Base-by-base conservation (phyloP, 2,797 vertebrate genomes). In the Cirrhinus mrigala region DNA sequence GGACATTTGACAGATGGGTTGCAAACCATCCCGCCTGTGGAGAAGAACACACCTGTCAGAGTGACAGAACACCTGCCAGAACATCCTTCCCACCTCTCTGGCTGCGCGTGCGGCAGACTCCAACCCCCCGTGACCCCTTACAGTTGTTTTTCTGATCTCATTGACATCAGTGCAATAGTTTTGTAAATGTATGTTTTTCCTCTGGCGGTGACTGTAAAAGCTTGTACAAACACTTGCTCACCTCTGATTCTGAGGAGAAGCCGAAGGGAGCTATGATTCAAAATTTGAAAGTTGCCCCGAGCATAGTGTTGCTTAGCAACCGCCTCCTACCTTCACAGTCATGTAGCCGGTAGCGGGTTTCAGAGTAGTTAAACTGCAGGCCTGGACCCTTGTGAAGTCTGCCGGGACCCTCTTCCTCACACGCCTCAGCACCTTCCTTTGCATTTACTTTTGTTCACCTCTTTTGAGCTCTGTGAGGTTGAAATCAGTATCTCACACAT, bases 241-340 rank as follows among this genome's bases (percentile, higher is more conserved):
- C 76, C 77, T 79, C 60, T 85, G 85, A 86, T 79, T 84, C 62
- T 82, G 46, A 18, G 18, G 52, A 79, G 74, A 76, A 40, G 75
- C 74, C 77, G 84, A 79, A 88, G 54, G 62, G 62, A 89, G 62
- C 62, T 83, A 33, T 78, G 48, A 89, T 78, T 85, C 74, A 86
- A 85, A 82, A 84, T 79, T 46, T 58, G 48, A 86, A 82, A 79
- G 58, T 75, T 24, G 87, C 82, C 87, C 52, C 9, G 73, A 87
- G 87, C 80, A 54, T 71, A 75, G 73, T 75, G 83, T 91, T 79
- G 79, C 90, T 70, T 89, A 89, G 90, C 89, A 90, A 91, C 90
- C 40, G 70, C 75, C 87, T 88, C 85, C 87, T 66, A 84, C 90
- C 56, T 83, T 73, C 79, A 50, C 69, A 60, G 80, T 64, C 73